Base-by-base conservation (phyloP, 2,797 vertebrate genomes). In the Peromyscus attwateri region DNA sequence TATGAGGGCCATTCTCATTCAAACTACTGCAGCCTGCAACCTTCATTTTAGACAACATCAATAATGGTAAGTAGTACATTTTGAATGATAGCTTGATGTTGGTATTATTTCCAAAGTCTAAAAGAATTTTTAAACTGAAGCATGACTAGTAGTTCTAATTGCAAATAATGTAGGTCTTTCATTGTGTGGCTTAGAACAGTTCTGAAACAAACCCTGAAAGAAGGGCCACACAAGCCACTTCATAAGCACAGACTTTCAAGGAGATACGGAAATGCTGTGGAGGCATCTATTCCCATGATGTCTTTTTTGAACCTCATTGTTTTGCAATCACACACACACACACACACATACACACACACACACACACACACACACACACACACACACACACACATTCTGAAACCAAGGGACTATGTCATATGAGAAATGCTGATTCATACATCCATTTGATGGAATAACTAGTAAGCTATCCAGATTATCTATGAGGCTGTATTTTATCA, bases 241-340 rank as follows among this genome's bases (percentile, higher is more conserved):
- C 21, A 68, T 37, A 37, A 82, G 66, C 25, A 40, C 2, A 83
- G 19, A 64, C 16, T 16, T 93, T 92, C 60, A 70, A 88, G 40
- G 46, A 27, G 75, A 90, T 27, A 85, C 52, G 43, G 2, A 49
- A 85, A 88, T 57, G 70, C 23, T 77, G 6, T 23, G 73, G 17
- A 71, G 5, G 75, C 90, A 77, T n/a, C n/a, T 31, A 49, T 71
- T 71, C 23, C 84, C 91, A 34, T 60, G 68, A 40, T 3, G 3
- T 68, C 55, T 88, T 4, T 81, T 79, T n/a, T 88, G 29, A n/a
- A 91, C 46, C 29, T 92, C 21, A 84, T 82, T 93, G 84, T 52
- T 94, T 90, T 95, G 16, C 23, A 84, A 83, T 60, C n/a, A 62
- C 83, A 79, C 62, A 87, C 17, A 62, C n/a, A 93, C 6, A 90